phyloP scores from a whole-genome alignment of 2,888 invertebrate species.

The Slavum lentiscoides region DNA sequence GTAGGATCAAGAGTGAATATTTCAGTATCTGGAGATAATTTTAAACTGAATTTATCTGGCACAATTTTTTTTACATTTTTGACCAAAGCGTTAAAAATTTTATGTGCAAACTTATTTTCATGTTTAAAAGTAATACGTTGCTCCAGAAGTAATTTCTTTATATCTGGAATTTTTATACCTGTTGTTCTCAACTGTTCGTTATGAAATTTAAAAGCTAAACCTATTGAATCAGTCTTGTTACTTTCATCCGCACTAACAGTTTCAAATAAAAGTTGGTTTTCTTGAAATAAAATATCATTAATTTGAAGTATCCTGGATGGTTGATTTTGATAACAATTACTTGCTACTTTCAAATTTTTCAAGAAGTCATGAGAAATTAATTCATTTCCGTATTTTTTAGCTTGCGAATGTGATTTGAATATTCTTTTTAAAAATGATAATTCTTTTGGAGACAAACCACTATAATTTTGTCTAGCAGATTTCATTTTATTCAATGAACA shows the following conservation, averaged over 20 bases:
- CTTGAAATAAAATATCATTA: not conserved
- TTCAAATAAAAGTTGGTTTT: not conserved
- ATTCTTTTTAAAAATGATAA: slow-evolving; percentile 11
- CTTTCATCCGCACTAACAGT: slow-evolving; percentile 9
- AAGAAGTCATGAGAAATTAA: not conserved
- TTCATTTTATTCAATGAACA: not conserved
- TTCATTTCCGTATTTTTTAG: not conserved
- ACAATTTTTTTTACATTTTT: not conserved
- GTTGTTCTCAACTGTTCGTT: slow-evolving; percentile 10
- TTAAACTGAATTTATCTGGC: not conserved
- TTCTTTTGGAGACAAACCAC: slow-evolving; percentile 1
- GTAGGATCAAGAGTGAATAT: not conserved
- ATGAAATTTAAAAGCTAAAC: not conserved
- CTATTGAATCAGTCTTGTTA: not conserved
- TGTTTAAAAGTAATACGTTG: not conserved
- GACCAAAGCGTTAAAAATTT: slow-evolving; percentile 10
- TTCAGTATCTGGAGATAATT: not conserved
- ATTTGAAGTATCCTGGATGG: slow-evolving; percentile 33
- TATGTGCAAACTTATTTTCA: slow-evolving; percentile 20
- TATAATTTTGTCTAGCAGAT: not conserved
- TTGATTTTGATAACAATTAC: slow-evolving; percentile 21
- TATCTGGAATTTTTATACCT: not conserved
- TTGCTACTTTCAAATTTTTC: slow-evolving; percentile 17
- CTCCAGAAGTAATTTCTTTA: not conserved
- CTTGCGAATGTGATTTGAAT: not conserved